These are phyloP conservation scores for Kryphioiulus occultus DNA, from an alignment of 2,888 invertebrate species.

Conservation along the genomic window DNA sequence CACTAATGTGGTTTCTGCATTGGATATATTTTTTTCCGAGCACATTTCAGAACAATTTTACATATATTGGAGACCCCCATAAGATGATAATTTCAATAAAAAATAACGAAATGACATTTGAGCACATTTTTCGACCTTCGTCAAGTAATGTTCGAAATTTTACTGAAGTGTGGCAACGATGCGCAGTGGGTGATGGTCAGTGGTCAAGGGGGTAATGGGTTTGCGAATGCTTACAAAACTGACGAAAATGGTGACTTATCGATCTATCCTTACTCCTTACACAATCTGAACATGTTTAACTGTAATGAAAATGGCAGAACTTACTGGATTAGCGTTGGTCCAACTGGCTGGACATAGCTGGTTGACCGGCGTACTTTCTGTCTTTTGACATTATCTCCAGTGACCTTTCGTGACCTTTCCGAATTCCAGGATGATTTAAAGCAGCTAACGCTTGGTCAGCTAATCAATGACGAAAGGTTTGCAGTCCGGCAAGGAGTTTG, in stretches of 20 bases:
- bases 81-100: no score
- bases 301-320: neutral
- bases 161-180: no score
- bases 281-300: neutral
- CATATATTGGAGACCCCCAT: no score
- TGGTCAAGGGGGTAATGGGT: no score
- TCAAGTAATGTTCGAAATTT: no score
- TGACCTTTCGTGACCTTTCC: neutral
- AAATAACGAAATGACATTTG: no score
- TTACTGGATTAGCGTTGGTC: neutral
- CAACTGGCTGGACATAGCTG: neutral
- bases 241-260: neutral
- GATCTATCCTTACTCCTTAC: neutral
- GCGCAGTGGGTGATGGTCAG: no score
- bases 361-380: neutral
- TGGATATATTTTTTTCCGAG: no score
- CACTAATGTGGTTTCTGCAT: no score
- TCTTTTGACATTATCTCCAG: neutral
- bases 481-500: constrained; percentile 72
- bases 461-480: constrained; percentile 50
- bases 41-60: no score
- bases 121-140: no score
- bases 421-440: neutral
- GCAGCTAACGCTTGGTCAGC: neutral
- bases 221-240: constrained; percentile 8